Evolutionary conservation across 2,888 invertebrate species (phyloP), one percentile per base, ranked within the genome.

Genomic region (Drosophila paracracens): DNA sequence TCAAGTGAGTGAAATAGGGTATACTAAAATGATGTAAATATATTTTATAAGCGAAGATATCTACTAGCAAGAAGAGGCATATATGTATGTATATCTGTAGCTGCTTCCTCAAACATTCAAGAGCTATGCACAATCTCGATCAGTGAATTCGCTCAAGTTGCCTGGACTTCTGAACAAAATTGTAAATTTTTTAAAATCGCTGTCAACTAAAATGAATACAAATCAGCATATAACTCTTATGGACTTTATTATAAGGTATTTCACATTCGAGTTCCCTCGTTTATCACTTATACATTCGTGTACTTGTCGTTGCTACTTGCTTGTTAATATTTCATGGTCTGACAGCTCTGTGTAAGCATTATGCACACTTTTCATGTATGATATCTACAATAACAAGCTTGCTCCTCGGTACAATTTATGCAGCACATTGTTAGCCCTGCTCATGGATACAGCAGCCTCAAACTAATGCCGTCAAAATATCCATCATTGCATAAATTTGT

Each of bases 401-500:
- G 50, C 51, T 67, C 51, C 40, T 48, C 46, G 13, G 53, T 16
- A 25, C 51, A 61, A 77, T 67, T 80, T 70, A 76, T 77, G 65
- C 56, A 70, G 40, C 56, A 31, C 59, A 68, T 63, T 74, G 57
- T 64, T 56, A 38, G 52, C 36, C 51, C 36, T 11, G 38, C 61
- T 66, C 81, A 61, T 63, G 72, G 59, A 38, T 70, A 67, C 72
- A 53, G 48, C 56, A 54, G 52, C 25, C 57, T 18, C 50, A 56
- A 59, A 51, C 33, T 59, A 58, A 60, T 53, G 46, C 78, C 69
- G 70, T 86, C 89, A 88, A 79, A 82, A 51, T 76, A 85, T 82
- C 88, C 72, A 62, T 70, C 70, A 56, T 46, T 65, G 69, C 53
- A 46, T 57, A 59, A 69, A 74, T 61, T 67, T 53, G 53, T 52